Percentiles rank a stretch among this genome's conserved stretches.
Conservation (phyloP, 1,140 invertebrate genomes). For the Bradysia coprophila region DNA sequence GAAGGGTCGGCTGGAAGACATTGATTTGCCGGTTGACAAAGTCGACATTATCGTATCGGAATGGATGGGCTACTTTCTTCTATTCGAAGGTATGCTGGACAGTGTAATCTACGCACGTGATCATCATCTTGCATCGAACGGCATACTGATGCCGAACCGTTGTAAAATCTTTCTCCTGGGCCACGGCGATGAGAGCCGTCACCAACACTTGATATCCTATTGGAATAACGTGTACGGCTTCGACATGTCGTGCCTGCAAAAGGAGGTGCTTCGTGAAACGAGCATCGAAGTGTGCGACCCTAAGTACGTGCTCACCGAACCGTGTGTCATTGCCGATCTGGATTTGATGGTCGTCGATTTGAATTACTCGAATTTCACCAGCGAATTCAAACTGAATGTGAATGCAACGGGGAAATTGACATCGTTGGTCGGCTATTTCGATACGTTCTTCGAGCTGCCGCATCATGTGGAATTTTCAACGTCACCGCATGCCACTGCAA, state of each 20-base stretch:
- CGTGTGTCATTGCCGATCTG: conserved; percentile 43
- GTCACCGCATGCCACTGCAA: conserved; percentile 50
- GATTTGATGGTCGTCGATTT: conserved; percentile 68
- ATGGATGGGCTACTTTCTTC: conserved; percentile 99
- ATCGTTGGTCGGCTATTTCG: conserved; percentile 85
- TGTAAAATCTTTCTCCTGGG: conserved; percentile 79
- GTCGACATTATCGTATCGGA: conserved; percentile 96
- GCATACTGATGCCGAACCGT: conserved; percentile 68
- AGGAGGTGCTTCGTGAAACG: conserved; percentile 76
- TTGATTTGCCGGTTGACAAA: conserved; percentile 54
- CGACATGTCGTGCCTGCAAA: conserved; percentile 88
- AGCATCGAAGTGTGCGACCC: conserved; percentile 67
- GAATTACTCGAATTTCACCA: conserved; percentile 62
- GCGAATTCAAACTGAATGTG: conserved; percentile 55
- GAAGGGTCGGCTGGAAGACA: conserved; percentile 77
- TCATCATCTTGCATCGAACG: conserved; percentile 57
- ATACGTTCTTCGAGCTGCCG: conserved; percentile 66
- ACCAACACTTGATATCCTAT: conserved; percentile 58
- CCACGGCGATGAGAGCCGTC: conserved; percentile 65
- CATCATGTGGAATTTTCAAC: conserved; percentile 47
- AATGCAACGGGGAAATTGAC: conserved; percentile 57
- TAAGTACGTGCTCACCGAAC: conserved; percentile 56
- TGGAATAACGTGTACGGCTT: conserved; percentile 97
- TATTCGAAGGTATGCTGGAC: conserved; percentile 97
- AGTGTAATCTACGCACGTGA: conserved; percentile 82